Percentiles rank a stretch among this genome's conserved stretches.
phyloP scores from a whole-genome alignment of 2,888 invertebrate genomes.

The Girardia tigrina region DNA sequence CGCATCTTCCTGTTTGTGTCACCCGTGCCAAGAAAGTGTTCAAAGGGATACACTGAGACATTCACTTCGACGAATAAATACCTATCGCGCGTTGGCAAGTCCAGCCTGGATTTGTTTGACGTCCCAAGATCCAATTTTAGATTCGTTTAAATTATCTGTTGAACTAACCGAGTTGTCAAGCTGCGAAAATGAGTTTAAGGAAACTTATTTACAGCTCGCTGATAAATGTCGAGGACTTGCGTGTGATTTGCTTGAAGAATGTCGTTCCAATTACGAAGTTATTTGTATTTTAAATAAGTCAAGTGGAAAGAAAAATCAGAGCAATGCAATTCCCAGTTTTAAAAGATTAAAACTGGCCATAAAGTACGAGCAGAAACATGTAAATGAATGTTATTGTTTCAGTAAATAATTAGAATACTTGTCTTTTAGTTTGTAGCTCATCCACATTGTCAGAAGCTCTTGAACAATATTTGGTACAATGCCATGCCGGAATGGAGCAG shows the following conservation, averaged over 20 bases:
- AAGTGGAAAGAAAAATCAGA: constrained; percentile 43
- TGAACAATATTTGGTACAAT: constrained; percentile 55
- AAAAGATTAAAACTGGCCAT: constrained; percentile 53
- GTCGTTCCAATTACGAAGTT: constrained; percentile 54
- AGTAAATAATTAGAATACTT: not conserved
- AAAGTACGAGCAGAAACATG: constrained; percentile 55
- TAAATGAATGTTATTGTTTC: constrained; percentile 38
- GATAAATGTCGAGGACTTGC: constrained; percentile 54
- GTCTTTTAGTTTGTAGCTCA: constrained; percentile 54
- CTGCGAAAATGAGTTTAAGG: constrained; percentile 54
- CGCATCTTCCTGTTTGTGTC: constrained; percentile 51
- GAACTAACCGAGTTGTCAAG: constrained; percentile 52
- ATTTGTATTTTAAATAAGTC: constrained; percentile 51
- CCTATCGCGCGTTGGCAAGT: constrained; percentile 54
- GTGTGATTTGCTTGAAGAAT: constrained; percentile 54
- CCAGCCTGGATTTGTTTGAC: constrained; percentile 56
- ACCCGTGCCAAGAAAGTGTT: constrained; percentile 48
- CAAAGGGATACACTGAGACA: constrained; percentile 53
- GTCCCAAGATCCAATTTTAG: constrained; percentile 53
- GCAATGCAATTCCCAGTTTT: constrained; percentile 40
- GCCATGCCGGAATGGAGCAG: constrained; percentile 53
- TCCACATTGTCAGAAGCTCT: constrained; percentile 55
- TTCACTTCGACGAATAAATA: constrained; percentile 53
- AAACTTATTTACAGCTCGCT: constrained; percentile 50
- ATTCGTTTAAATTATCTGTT: constrained; percentile 54